These are phyloP conservation scores for Rosalia funebris DNA, from an alignment of 2,888 invertebrate genomes.

Conservation along the genomic window DNA sequence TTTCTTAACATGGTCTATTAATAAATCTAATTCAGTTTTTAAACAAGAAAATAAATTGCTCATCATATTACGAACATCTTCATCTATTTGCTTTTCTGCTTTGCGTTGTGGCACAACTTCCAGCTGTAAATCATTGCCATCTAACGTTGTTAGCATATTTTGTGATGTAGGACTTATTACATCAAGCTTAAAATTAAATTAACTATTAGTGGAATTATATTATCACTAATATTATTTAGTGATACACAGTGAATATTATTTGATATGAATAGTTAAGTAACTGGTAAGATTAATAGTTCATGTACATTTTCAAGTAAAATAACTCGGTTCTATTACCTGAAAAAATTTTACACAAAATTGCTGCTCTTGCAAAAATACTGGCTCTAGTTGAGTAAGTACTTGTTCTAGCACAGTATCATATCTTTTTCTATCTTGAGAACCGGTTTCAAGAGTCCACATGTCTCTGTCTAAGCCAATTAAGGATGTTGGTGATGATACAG, in stretches of 20 bases:
- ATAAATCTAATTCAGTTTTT: constrained; percentile 85
- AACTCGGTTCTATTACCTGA: too few species aligned
- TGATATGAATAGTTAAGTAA: too few species aligned
- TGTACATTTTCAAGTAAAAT: too few species aligned
- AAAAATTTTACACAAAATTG: constrained; percentile 94
- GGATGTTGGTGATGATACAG: constrained; percentile 57
- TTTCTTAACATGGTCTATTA: constrained; percentile 87
- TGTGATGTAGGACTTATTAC: constrained; percentile 67
- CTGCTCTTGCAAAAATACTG: constrained; percentile 93
- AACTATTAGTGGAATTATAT: too few species aligned
- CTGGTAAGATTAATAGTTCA: too few species aligned
- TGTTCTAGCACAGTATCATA: constrained; percentile 81
- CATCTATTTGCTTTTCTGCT: constrained; percentile 77
- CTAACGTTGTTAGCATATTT: constrained; percentile 70
- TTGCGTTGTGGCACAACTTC: constrained; percentile 65
- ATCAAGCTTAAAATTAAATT: constrained; percentile 73
- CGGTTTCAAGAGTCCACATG: constrained; percentile 72
- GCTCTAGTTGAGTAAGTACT: constrained; percentile 88
- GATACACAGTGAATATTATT: too few species aligned
- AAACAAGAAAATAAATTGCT: constrained; percentile 87
- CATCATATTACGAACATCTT: constrained; percentile 88
- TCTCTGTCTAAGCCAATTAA: constrained; percentile 73
- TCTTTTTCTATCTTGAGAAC: constrained; percentile 68
- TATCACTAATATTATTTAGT: too few species aligned
- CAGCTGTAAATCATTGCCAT: constrained; percentile 60